phyloP scores from a whole-genome alignment of 37 sponge, comb jelly and placozoan genomes.

The Beroe ovata region DNA sequence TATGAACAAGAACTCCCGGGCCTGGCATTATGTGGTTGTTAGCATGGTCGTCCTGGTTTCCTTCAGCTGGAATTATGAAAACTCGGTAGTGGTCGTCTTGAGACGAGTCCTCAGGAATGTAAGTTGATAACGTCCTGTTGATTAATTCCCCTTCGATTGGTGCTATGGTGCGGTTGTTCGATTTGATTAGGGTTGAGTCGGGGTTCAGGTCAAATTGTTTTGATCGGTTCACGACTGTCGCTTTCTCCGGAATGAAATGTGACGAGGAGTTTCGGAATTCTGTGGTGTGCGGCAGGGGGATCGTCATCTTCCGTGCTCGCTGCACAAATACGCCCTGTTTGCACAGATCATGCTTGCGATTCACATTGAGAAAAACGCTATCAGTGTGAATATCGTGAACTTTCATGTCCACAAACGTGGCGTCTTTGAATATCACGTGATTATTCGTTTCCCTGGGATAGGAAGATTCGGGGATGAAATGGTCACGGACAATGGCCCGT shows the following conservation, averaged over 20 bases:
- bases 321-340: slow-evolving; percentile 28
- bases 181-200: not conserved
- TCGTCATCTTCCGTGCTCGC: not conserved
- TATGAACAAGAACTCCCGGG: not conserved
- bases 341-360: slow-evolving; percentile 6
- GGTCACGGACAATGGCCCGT: not conserved
- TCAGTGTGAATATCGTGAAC: not conserved
- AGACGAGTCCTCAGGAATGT: not conserved
- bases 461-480: not conserved
- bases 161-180: too few species aligned
- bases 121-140: not conserved
- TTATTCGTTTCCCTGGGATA: not conserved
- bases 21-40: not conserved
- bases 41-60: slow-evolving; percentile 6
- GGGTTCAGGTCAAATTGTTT: not conserved
- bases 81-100: slow-evolving; percentile 1
- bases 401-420: not conserved
- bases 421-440: not conserved
- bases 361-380: not conserved
- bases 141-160: not conserved
- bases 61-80: not conserved
- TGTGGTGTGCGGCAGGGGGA: slow-evolving; percentile 33
- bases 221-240: not conserved
- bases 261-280: slow-evolving; percentile 12
- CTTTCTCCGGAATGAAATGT: not conserved